Evolutionary conservation across 1,140 invertebrate genomes (phyloP), one percentile per base, ranked within the genome.

Genomic region (Chymomyza costata): DNA sequence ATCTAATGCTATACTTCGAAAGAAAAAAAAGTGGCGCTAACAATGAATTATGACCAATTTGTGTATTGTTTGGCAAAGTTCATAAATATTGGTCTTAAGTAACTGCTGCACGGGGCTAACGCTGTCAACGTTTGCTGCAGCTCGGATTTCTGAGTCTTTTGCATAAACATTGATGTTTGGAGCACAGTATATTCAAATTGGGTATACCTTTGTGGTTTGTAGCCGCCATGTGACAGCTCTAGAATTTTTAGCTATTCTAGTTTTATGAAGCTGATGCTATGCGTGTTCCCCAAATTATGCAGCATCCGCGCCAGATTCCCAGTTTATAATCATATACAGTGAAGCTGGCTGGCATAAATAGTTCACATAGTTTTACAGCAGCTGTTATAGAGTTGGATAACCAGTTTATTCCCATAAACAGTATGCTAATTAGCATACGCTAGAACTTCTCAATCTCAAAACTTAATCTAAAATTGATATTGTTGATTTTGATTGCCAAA

Each of bases 121-220:
- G n/a, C n/a, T n/a, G n/a, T n/a, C n/a, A n/a, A n/a, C n/a, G n/a
- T n/a, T n/a, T n/a, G n/a, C n/a, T n/a, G n/a, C n/a, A n/a, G n/a
- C n/a, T n/a, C n/a, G n/a, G n/a, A n/a, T n/a, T n/a, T n/a, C n/a
- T n/a, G n/a, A n/a, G n/a, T n/a, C n/a, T n/a, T n/a, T n/a, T 63
- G 50, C 54, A 73, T 73, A 73, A 73, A 66, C 66, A n/a, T n/a
- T n/a, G n/a, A n/a, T n/a, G n/a, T n/a, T n/a, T n/a, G n/a, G n/a
- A n/a, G n/a, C n/a, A n/a, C n/a, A 73, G 73, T 46, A 43, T 38
- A 46, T 41, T 66, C 46, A 71, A 53, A 71, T 49, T 38, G 52
- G 44, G 17, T 47, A 50, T 51, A 38, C 48, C 44, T 65, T 71
- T 71, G 61, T 48, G 57, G 50, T 53, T 57, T 50, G 59, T 63